Evolutionary conservation across 2,113 vertebrate genomes (phyloP).

Genomic region (Trematomus loennbergii): DNA sequence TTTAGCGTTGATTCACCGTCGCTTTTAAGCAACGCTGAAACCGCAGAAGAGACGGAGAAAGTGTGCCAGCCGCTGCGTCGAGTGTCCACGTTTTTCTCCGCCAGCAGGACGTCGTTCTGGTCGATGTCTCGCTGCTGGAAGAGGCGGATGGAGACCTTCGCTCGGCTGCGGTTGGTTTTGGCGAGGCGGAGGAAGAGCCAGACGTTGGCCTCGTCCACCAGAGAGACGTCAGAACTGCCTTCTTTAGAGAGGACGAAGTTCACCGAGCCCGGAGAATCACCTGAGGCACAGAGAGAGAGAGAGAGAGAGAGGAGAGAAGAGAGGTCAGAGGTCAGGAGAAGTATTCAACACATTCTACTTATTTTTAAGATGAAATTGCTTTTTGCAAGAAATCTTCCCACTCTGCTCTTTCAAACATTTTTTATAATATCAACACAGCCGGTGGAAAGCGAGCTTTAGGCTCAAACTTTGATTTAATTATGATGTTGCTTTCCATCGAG

Average conservation of each 20-base stretch:
- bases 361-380: too few species aligned
- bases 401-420: too few species aligned
- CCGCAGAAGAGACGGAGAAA: conserved; percentile 89
- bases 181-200: conserved; percentile 96
- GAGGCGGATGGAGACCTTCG: conserved; percentile 91
- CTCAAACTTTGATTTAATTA: too few species aligned
- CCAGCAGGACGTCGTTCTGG: conserved; percentile 79
- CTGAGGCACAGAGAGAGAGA: conserved; percentile 75
- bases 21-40: conserved; percentile 87
- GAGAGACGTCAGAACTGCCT: conserved; percentile 86
- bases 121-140: conserved; percentile 82
- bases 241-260: conserved; percentile 95
- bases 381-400: too few species aligned
- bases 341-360: too few species aligned
- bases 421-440: too few species aligned
- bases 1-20: conserved; percentile 73
- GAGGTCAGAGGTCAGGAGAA: too few species aligned
- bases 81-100: conserved; percentile 93
- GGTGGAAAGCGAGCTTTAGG: too few species aligned
- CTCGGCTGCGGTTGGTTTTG: conserved; percentile 92
- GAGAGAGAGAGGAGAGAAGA: too few species aligned
- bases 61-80: conserved; percentile 97
- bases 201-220: conserved; percentile 94
- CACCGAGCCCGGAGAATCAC: conserved; percentile 84
- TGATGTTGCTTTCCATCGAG: too few species aligned